These are phyloP conservation scores for Beaufortia kweichowensis DNA, from an alignment of 2,113 vertebrate genomes.

Conservation along the genomic window DNA sequence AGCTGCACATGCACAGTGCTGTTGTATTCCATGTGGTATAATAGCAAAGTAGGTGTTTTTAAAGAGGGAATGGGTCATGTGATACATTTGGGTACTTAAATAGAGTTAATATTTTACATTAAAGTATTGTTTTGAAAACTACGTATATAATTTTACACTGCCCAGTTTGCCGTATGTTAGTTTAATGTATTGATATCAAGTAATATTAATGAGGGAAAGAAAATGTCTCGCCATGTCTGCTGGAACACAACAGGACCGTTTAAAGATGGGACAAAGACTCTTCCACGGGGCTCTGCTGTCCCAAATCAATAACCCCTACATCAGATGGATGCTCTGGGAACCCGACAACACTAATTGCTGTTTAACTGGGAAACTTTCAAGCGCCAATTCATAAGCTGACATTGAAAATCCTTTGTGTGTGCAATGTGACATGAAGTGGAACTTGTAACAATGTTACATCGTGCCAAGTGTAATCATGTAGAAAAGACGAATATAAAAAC, in stretches of 20 bases:
- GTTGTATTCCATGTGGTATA: neutral
- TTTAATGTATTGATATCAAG: too few relatives aligned
- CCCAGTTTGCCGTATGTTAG: too few relatives aligned
- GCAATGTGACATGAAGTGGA: conserved; percentile 9
- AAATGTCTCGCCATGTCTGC: conserved; percentile 44
- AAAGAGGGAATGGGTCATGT: too few relatives aligned
- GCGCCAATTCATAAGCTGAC: conserved; percentile 37
- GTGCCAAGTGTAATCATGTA: neutral
- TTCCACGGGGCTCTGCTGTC: conserved; percentile 37
- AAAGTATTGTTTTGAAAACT: too few relatives aligned
- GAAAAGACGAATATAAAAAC: neutral
- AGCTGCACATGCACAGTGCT: conserved; percentile 2
- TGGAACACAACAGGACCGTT: conserved; percentile 56
- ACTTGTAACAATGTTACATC: neutral
- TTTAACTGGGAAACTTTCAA: conserved; percentile 29
- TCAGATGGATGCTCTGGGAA: conserved; percentile 27
- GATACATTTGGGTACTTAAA: too few relatives aligned
- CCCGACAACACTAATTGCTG: conserved; percentile 43
- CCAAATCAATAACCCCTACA: conserved; percentile 10
- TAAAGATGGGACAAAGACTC: conserved; percentile 49
- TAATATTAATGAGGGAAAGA: too few relatives aligned
- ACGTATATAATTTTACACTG: too few relatives aligned
- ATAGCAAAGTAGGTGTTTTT: neutral
- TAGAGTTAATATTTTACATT: too few relatives aligned
- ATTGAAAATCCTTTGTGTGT: conserved; percentile 37